Evolutionary conservation across 2,888 invertebrate genomes (phyloP).

Genomic region (Blastobasis adustella): DNA sequence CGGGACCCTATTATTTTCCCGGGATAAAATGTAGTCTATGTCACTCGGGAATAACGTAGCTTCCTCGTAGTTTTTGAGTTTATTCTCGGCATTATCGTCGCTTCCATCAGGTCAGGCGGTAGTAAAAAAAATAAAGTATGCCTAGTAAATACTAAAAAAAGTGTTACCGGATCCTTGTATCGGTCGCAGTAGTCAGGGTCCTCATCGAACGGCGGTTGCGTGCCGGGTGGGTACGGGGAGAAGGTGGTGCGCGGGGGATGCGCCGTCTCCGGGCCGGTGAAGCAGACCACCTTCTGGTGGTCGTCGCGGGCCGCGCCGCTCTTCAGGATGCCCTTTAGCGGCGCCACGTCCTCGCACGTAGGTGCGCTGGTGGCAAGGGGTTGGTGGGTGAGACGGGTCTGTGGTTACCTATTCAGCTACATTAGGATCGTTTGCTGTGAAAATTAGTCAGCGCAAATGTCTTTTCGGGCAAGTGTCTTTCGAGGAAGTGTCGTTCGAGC

Average conservation of each 20-base stretch:
- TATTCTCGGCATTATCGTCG: too few species aligned
- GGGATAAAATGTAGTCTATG: too few species aligned
- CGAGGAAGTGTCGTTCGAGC: too few species aligned
- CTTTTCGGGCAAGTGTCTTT: too few species aligned
- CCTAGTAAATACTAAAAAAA: background rate
- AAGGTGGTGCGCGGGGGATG: conserved; percentile 14
- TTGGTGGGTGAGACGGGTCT: too few species aligned
- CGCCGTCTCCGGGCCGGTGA: conserved; percentile 53
- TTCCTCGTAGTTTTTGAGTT: too few species aligned
- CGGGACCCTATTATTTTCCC: too few species aligned
- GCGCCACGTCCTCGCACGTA: conserved; percentile 42
- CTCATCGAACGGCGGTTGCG: conserved; percentile 47
- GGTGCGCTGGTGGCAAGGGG: conserved; percentile 37
- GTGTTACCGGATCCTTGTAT: conserved; percentile 41
- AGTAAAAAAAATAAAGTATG: conserved; percentile 5
- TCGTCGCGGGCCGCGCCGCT: conserved; percentile 54
- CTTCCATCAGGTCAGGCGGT: background rate
- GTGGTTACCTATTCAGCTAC: too few species aligned
- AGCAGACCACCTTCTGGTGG: conserved; percentile 66
- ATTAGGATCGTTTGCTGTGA: too few species aligned
- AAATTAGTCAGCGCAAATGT: too few species aligned
- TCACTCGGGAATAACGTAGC: too few species aligned
- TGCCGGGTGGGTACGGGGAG: conserved; percentile 35
- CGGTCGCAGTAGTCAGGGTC: conserved; percentile 49
- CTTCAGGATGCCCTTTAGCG: conserved; percentile 61